Base-by-base conservation (phyloP, 1,140 invertebrate species). In the Dendrolimus punctatus region DNA sequence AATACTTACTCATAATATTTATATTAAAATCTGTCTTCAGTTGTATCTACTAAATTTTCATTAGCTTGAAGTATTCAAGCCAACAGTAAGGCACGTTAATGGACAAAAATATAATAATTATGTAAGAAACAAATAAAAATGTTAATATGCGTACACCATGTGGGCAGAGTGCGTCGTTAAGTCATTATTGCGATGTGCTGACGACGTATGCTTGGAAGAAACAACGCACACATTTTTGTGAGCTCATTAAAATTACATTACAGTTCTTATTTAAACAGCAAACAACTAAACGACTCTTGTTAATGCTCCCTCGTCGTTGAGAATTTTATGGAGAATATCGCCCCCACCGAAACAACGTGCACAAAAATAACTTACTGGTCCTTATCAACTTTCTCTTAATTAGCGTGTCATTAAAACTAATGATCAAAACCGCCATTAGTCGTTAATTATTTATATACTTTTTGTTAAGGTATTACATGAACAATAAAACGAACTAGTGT, bases 171-270 rank as follows among this genome's bases (percentile, higher is more conserved):
- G 23, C 42, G n/a, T 7, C 43, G 51, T 61, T 23, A 48, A 56
- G 58, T 73, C 60, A 71, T 68, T 68, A 63, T 45, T 41, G 58
- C 46, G 49, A 8, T 65, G 59, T 57, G 65, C 60, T 58, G 62
- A 55, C 64, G 65, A 57, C 55, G 51, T 61, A 64, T 64, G 57
- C 66, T 63, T 49, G 63, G 60, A 71, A 68, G 23, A 23, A n/a
- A 23, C 23, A 60, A 58, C 60, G 70, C 68, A 74, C 68, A 79
- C 78, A 79, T 80, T 81, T 79, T 79, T 83, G 79, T 77, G 73
- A 76, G 73, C 75, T 82, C 76, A 83, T 85, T 85, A 85, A 85
- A 85, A 85, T 83, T 79, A 85, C 82, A 85, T 85, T 85, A 83
- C 76, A 79, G 74, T 73, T 80, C 71, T 76, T 83, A 81, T 81